Conservation (phyloP, 2,113 vertebrate genomes). For the Tretioscincus oriximinensis region DNA sequence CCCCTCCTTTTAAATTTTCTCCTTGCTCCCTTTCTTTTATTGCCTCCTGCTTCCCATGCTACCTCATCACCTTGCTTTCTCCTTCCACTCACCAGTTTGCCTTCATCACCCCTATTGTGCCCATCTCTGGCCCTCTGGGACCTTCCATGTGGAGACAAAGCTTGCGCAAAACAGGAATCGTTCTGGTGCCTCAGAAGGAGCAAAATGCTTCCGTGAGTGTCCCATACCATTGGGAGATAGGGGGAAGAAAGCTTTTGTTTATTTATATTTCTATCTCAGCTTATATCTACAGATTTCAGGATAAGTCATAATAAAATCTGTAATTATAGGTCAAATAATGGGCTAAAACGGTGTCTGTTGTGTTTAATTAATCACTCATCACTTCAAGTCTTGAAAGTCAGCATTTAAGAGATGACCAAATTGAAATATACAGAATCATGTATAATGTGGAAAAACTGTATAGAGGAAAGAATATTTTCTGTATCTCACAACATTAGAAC, state of each 20-base stretch:
- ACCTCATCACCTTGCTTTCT: neutral
- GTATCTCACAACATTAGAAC: too few species aligned
- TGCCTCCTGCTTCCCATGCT: neutral
- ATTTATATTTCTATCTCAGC: too few species aligned
- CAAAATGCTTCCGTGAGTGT: constrained; percentile 46
- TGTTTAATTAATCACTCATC: too few species aligned
- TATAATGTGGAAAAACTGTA: too few species aligned
- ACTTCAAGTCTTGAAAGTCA: neutral
- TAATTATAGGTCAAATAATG: too few species aligned
- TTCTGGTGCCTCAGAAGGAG: constrained; percentile 53
- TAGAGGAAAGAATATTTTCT: too few species aligned
- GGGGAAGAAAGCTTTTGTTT: neutral
- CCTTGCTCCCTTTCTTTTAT: neutral
- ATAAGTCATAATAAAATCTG: too few species aligned
- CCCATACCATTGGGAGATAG: neutral
- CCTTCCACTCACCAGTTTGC: constrained; percentile 20
- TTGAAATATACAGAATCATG: neutral
- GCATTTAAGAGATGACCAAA: neutral
- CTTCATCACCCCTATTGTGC: constrained; percentile 43
- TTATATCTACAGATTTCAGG: too few species aligned
- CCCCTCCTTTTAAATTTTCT: neutral
- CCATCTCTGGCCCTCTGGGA: constrained; percentile 33
- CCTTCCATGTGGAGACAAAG: constrained; percentile 50
- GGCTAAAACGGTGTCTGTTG: too few species aligned
- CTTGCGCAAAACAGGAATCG: constrained; percentile 54